These are phyloP conservation scores for Cephonodes hylas DNA, from an alignment of 2,888 invertebrate species.

Conservation along the genomic window DNA sequence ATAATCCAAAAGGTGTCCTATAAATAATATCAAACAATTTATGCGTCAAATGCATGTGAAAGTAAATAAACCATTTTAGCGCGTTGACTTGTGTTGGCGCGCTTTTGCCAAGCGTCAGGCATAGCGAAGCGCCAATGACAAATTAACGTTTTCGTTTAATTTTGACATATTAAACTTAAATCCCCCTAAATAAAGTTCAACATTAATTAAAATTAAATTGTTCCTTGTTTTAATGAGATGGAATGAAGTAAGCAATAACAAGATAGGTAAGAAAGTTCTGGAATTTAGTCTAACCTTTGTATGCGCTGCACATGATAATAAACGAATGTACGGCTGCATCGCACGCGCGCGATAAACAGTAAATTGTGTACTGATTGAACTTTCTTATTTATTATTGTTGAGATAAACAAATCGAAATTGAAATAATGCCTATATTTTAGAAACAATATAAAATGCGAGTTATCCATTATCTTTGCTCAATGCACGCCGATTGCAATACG, in stretches of 20 bases:
- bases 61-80: background rate
- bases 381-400: background rate
- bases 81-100: slow-evolving; percentile 3
- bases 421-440: too few species aligned
- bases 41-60: background rate
- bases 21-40: background rate
- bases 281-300: background rate
- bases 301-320: background rate
- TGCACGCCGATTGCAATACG: too few species aligned
- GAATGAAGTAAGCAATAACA: background rate
- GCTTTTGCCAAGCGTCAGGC: background rate
- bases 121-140: background rate
- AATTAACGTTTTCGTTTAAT: background rate
- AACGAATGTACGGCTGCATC: background rate
- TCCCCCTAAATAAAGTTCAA: background rate
- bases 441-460: too few species aligned
- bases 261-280: background rate
- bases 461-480: too few species aligned
- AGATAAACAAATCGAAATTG: too few species aligned
- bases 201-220: background rate
- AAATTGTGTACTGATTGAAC: background rate
- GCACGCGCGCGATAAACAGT: background rate
- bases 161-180: background rate
- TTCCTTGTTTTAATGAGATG: background rate
- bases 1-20: background rate